Evolutionary conservation across 53 echinoderm and acorn worm genomes (phyloP).

Genomic region (Echinometra lucunter): DNA sequence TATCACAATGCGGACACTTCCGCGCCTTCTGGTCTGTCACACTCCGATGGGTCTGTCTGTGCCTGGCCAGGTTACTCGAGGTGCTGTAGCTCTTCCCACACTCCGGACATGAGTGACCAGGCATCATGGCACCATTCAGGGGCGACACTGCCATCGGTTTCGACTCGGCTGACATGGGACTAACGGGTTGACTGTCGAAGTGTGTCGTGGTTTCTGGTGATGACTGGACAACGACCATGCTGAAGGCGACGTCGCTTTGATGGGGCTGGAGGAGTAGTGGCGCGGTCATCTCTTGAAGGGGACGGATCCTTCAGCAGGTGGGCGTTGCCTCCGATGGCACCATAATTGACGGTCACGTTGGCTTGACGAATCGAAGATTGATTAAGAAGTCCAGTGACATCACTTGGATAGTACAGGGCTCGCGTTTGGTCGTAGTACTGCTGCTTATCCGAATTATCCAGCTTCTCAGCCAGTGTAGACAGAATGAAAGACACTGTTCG

Average conservation of each 20-base stretch:
- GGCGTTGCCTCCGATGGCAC: slow-evolving; percentile 37
- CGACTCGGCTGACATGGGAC: slow-evolving; percentile 64
- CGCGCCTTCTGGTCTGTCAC: slow-evolving; percentile 97
- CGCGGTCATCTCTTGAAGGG: slow-evolving; percentile 75
- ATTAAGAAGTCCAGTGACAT: slow-evolving; percentile 47
- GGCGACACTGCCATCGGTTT: slow-evolving; percentile 54
- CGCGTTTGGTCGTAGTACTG: slow-evolving; percentile 12
- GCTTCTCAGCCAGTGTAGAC: slow-evolving; percentile 65
- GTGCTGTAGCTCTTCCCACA: slow-evolving; percentile 99
- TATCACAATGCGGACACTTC: slow-evolving; percentile 98
- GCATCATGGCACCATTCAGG: slow-evolving; percentile 31
- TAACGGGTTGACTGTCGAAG: slow-evolving; percentile 7
- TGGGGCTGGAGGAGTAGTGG: slow-evolving; percentile 75
- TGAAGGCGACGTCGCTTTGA: slow-evolving; percentile 71
- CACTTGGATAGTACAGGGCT: slow-evolving; percentile 53
- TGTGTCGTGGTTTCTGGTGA: slow-evolving; percentile 10
- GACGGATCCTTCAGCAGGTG: slow-evolving; percentile 63
- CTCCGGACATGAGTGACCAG: slow-evolving; percentile 89
- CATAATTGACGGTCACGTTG: slow-evolving; percentile 48
- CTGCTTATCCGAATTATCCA: slow-evolving; percentile 45
- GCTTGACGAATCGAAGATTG: slow-evolving; percentile 3
- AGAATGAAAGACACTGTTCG: slow-evolving; percentile 60
- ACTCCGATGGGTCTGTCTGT: slow-evolving; percentile 97
- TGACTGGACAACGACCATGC: slow-evolving; percentile 43
- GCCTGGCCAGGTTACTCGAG: slow-evolving; percentile 96